phyloP scores from a whole-genome alignment of 2,797 vertebrate genomes.

The Danio aesculapii region DNA sequence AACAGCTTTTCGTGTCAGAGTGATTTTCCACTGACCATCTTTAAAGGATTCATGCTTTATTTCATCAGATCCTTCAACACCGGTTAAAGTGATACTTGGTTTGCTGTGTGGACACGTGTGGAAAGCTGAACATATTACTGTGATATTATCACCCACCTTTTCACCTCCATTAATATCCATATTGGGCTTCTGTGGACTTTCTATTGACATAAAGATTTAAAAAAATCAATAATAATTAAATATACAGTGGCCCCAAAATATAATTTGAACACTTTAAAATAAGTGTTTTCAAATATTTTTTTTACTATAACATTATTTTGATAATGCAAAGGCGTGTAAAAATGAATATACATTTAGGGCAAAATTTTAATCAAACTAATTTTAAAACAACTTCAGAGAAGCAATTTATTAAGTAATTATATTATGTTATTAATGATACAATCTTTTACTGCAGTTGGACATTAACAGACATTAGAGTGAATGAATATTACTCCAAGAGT shows the following conservation, averaged over 20 bases:
- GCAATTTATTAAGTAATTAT: not conserved
- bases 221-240: no score
- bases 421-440: not conserved
- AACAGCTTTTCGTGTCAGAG: no score
- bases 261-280: not conserved
- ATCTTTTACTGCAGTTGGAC: not conserved
- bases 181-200: not conserved
- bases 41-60: no score
- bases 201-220: not conserved
- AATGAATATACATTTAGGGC: not conserved
- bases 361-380: not conserved
- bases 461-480: not conserved
- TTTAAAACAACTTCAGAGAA: not conserved
- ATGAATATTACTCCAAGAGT: constrained; percentile 3
- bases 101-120: no score
- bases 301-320: not conserved
- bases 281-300: not conserved
- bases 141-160: no score
- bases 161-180: constrained; percentile 22
- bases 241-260: not conserved
- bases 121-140: no score
- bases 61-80: no score
- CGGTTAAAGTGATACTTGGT: no score
- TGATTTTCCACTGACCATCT: no score
- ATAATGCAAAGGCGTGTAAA: not conserved